Percentiles rank a stretch among this genome's conserved stretches.
Conservation (phyloP, 2,888 invertebrate species). For the Leptopilina myrica region DNA sequence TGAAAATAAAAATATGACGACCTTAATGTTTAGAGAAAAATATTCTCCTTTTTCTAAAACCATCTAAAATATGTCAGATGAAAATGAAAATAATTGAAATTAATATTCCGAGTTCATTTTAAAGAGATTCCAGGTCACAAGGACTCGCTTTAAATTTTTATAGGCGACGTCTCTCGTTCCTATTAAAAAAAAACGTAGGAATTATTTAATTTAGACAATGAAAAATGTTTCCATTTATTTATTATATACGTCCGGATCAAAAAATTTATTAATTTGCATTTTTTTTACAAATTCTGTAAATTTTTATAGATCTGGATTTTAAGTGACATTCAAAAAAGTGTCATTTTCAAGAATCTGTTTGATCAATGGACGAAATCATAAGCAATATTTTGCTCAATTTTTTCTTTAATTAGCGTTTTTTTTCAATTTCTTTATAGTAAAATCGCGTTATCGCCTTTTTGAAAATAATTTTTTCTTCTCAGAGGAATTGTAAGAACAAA, state of each 20-base stretch:
- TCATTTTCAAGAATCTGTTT: not conserved
- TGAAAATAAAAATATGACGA: too few species aligned
- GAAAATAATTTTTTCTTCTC: not conserved
- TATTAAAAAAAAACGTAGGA: conserved; percentile 48
- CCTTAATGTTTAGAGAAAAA: too few species aligned
- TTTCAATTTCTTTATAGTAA: not conserved
- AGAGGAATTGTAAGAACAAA: not conserved
- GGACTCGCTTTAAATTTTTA: conserved; percentile 59
- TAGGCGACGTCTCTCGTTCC: conserved; percentile 63
- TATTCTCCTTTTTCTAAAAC: not conserved
- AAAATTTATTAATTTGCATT: conserved; percentile 14
- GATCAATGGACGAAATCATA: not conserved
- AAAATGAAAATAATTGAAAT: not conserved
- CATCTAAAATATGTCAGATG: not conserved
- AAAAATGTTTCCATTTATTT: conserved; percentile 36
- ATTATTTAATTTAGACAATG: not conserved
- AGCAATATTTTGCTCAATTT: not conserved
- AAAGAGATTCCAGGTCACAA: conserved; percentile 52
- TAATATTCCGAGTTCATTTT: not conserved
- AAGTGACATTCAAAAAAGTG: conserved; percentile 1
- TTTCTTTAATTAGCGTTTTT: not conserved
- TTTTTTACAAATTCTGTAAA: not conserved
- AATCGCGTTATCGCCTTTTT: not conserved
- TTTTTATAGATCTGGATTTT: not conserved
- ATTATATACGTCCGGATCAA: not conserved